Percentiles rank a stretch among this genome's conserved stretches.
These are phyloP conservation scores for Danio aesculapii DNA, from an alignment of 2,797 vertebrate genomes.

Conservation along the genomic window DNA sequence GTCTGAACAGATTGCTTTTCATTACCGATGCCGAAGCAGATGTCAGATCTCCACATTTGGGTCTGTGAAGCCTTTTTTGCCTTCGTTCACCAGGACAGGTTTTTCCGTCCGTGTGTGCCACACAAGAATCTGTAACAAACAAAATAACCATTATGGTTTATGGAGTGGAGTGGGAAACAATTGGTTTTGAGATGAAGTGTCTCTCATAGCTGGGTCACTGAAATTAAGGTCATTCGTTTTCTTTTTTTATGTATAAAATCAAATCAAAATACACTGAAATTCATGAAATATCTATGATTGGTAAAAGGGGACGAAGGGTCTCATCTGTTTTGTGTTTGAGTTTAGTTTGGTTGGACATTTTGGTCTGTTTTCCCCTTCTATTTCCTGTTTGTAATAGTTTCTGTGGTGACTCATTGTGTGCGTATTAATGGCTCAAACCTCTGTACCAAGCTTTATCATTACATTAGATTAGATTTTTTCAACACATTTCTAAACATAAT, in stretches of 20 bases:
- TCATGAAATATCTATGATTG: neutral
- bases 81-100: conserved; percentile 96
- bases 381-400: too few relatives aligned
- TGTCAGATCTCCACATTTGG: conserved; percentile 95
- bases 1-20: conserved; percentile 39
- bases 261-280: conserved; percentile 12
- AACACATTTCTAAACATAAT: too few relatives aligned
- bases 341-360: too few relatives aligned
- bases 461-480: too few relatives aligned
- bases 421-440: too few relatives aligned
- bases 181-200: neutral
- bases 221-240: neutral
- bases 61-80: conserved; percentile 98
- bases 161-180: neutral
- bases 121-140: conserved; percentile 90
- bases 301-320: too few relatives aligned
- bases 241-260: neutral
- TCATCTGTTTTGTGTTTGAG: too few relatives aligned
- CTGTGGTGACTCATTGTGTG: too few relatives aligned
- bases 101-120: conserved; percentile 99
- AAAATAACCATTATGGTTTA: neutral
- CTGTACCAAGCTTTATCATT: too few relatives aligned
- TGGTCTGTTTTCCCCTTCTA: too few relatives aligned
- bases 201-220: neutral
- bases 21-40: conserved; percentile 65